Evolutionary conservation across 2,888 invertebrate species (phyloP), one percentile per base, ranked within the genome.

Genomic region (Sinelater perroti): DNA sequence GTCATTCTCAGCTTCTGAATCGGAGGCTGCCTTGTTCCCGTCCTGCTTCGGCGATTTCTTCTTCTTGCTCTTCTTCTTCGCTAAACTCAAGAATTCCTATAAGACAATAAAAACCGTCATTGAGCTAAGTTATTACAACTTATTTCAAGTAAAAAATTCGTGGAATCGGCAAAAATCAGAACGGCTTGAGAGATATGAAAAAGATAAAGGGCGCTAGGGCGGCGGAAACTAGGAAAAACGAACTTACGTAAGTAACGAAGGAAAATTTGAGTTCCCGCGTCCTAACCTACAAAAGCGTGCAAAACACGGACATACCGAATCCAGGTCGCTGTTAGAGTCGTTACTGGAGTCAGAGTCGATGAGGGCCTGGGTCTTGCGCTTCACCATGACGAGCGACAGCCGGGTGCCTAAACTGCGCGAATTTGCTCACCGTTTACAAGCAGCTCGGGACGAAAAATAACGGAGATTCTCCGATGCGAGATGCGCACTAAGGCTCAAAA

Each of bases 311-410:
- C 89, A 88, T 83, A 93, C 93, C 70, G 90, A 90, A 78, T 70
- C 70, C 72, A 91, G 82, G 80, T 93, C 93, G 47, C 91, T 90
- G 65, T 87, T 85, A 51, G 85, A 89, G 69, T 87, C 89, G 77
- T 89, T 90, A 77, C 90, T 92, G 56, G 89, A 89, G 76, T 92
- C 91, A 14, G 91, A 90, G 75, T 93, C 92, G 68, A 92, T 88
- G 62, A 91, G 80, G 30, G 90, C 89, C 75, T 91, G 89, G 77
- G 88, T 90, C 78, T 92, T 91, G 67, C 93, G 84, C 81, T 93
- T 93, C 69, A 87, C 91, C 92, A 93, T 93, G 10, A 28, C 2
- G 10, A 28, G 28, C 8, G 10, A 28, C 10, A 24, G 24, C 4
- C 5, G 24, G 7, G 7, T 6, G 5, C 10, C 2, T 28, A 28